A percentile compares a stretch with the other conserved stretches of the same genome.
Evolutionary conservation across 23 tunicate species (phyloP).

Genomic region (Styela clava): DNA sequence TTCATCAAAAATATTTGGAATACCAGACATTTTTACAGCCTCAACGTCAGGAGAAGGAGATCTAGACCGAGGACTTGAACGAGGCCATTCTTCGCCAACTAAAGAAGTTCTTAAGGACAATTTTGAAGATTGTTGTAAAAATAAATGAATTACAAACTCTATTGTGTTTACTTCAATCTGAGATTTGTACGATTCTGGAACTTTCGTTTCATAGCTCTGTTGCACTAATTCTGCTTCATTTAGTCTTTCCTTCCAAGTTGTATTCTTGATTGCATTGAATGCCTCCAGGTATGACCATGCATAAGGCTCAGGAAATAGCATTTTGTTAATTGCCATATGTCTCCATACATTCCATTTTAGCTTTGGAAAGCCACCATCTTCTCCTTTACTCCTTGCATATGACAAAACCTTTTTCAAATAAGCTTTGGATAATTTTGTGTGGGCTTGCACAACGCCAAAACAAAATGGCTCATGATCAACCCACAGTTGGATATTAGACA

Average conservation of each 20-base stretch:
- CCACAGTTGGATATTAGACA: slow-evolving; percentile 46
- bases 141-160: slow-evolving; percentile 80
- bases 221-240: slow-evolving; percentile 72
- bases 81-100: slow-evolving; percentile 92
- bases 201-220: slow-evolving; percentile 38
- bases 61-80: slow-evolving; percentile 59
- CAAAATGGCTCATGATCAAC: slow-evolving; percentile 59
- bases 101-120: slow-evolving; percentile 65
- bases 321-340: slow-evolving; percentile 93
- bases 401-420: slow-evolving; percentile 76
- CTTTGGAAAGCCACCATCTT: slow-evolving; percentile 81
- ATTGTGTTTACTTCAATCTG: slow-evolving; percentile 64
- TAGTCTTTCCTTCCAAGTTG: slow-evolving; percentile 52
- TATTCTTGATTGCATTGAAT: slow-evolving; percentile 40
- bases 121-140: slow-evolving; percentile 79
- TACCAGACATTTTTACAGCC: not conserved
- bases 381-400: slow-evolving; percentile 72
- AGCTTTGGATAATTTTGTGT: slow-evolving; percentile 56
- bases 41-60: slow-evolving; percentile 17
- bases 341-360: slow-evolving; percentile 83
- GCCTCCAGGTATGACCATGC: slow-evolving; percentile 86
- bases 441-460: slow-evolving; percentile 74
- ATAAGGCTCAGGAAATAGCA: slow-evolving; percentile 67
- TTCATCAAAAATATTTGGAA: slow-evolving; percentile 47
- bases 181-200: slow-evolving; percentile 31